These are phyloP conservation scores for Andrena bicolor DNA, from an alignment of 2,888 invertebrate species.

Conservation along the genomic window DNA sequence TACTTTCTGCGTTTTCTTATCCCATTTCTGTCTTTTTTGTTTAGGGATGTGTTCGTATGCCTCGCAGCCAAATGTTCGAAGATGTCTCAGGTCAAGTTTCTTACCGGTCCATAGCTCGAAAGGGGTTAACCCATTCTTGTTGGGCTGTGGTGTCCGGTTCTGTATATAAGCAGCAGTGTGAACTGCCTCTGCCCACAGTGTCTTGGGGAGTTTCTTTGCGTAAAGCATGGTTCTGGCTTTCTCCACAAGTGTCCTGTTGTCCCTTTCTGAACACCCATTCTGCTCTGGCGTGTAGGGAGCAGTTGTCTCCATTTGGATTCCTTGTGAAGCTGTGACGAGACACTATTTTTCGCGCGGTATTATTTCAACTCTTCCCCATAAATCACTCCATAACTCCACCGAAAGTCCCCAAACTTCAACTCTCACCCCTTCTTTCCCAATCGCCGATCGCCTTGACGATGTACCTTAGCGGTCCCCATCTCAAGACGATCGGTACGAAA, in stretches of 20 bases:
- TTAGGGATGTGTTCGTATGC: background rate
- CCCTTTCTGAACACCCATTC: background rate
- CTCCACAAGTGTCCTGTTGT: background rate
- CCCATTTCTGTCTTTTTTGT: background rate
- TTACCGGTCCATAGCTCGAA: background rate
- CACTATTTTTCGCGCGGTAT: too few species aligned
- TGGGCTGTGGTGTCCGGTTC: background rate
- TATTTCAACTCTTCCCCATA: too few species aligned
- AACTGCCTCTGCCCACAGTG: background rate
- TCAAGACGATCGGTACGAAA: too few species aligned
- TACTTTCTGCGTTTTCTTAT: background rate
- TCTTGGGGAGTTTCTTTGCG: background rate
- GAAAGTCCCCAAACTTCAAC: too few species aligned
- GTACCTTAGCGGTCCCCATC: too few species aligned
- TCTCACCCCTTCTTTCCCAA: too few species aligned
- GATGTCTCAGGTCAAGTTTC: background rate
- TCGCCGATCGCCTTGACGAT: too few species aligned
- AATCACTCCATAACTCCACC: too few species aligned
- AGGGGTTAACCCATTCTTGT: background rate
- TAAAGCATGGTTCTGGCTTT: background rate
- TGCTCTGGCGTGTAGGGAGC: background rate
- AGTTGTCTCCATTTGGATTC: background rate
- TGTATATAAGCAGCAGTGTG: background rate
- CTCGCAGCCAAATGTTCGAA: background rate
- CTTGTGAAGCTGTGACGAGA: too few species aligned